Conservation (phyloP, 2,113 vertebrate species). For the Nothobranchius furzeri region DNA sequence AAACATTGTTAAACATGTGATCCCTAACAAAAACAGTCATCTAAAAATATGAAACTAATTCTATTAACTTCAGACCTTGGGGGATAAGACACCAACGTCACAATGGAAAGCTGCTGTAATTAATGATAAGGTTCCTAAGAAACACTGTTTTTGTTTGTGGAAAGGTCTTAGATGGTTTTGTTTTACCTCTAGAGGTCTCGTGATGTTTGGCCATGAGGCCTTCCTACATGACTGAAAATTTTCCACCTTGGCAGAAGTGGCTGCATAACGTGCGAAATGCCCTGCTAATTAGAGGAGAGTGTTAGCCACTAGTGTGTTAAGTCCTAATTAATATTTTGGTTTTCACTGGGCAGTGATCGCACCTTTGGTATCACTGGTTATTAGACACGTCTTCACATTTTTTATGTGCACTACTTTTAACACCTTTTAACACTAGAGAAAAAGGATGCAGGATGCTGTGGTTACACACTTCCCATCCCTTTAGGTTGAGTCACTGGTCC, state of each 20-base stretch:
- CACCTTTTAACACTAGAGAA: too few species aligned
- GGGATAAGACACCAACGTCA: constrained; percentile 2
- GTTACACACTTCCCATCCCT: constrained; percentile 12
- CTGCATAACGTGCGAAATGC: background rate
- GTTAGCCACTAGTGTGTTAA: background rate
- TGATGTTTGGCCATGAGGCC: constrained; percentile 55
- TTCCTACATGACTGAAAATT: background rate
- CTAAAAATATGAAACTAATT: background rate
- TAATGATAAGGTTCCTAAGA: constrained; percentile 27
- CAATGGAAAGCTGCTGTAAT: constrained; percentile 38
- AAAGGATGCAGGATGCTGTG: background rate
- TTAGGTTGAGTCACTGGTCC: constrained; percentile 43
- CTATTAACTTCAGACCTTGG: background rate
- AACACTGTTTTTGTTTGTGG: constrained; percentile 32
- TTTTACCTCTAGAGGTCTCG: constrained; percentile 35
- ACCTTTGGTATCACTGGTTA: too few species aligned
- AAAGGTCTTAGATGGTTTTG: constrained; percentile 25
- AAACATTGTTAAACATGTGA: too few species aligned
- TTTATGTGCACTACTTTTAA: too few species aligned
- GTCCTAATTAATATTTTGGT: too few species aligned
- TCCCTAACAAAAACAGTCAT: background rate
- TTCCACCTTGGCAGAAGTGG: constrained; percentile 29
- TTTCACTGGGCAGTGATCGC: too few species aligned
- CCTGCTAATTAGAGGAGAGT: background rate
- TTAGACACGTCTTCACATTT: too few species aligned